phyloP scores from a whole-genome alignment of 2,888 invertebrate genomes.

The Microdon myrmicae region DNA sequence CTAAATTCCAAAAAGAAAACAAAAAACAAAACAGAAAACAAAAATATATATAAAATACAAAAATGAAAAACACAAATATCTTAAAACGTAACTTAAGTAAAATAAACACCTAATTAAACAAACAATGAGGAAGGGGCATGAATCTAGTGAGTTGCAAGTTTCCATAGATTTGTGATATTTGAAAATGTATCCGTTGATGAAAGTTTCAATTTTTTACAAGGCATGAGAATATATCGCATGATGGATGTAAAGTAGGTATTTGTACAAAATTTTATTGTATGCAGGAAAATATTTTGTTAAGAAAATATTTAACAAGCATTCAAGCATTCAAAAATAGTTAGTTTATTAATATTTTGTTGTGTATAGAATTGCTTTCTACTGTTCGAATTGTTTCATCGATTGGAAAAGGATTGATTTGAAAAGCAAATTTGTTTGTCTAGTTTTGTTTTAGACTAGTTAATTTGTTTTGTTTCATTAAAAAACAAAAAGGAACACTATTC shows the following conservation, averaged over 20 bases:
- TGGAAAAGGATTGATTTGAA: conserved; percentile 55
- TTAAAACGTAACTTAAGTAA: too few species aligned
- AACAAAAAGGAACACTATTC: conserved; percentile 57
- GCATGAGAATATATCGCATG: conserved; percentile 14
- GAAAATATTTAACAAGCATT: conserved; percentile 44
- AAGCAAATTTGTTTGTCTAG: conserved; percentile 57
- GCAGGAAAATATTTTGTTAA: conserved; percentile 28
- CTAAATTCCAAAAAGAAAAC: conserved; percentile 55
- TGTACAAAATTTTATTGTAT: conserved; percentile 12
- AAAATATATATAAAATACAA: conserved; percentile 12
- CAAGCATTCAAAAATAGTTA: conserved; percentile 48
- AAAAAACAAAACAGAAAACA: conserved; percentile 24
- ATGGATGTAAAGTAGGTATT: conserved; percentile 25
- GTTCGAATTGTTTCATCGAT: conserved; percentile 14
- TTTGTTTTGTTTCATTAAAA: conserved; percentile 24
- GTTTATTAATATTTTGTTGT: conserved; percentile 13
- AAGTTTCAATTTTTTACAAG: conserved; percentile 12
- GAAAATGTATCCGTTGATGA: conserved; percentile 30
- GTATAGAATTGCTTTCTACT: conserved; percentile 43
- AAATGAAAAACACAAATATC: too few species aligned
- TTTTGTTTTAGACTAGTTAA: conserved; percentile 43
- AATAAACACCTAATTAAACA: conserved; percentile 13
- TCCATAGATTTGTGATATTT: conserved; percentile 15
- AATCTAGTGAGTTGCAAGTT: conserved; percentile 37
- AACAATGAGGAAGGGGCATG: conserved; percentile 44